These are phyloP conservation scores for Condylura cristata DNA, from an alignment of 2,113 vertebrate genomes.

Conservation along the genomic window DNA sequence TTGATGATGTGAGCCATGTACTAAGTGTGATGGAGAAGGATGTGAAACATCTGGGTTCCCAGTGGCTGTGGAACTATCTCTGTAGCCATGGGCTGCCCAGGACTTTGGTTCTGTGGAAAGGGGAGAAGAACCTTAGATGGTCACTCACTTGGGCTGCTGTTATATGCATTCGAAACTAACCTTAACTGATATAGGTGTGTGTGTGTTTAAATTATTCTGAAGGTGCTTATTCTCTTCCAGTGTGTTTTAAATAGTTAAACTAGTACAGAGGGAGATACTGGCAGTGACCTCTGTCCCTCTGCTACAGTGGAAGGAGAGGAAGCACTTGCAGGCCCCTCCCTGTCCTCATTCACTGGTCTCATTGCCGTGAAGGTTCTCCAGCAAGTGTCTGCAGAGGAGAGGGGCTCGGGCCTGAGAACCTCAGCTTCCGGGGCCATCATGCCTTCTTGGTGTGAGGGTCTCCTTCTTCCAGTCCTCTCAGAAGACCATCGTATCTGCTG, in stretches of 20 bases:
- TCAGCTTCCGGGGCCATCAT: neutral
- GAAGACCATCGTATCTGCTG: neutral
- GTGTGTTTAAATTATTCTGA: neutral
- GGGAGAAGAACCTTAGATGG: neutral
- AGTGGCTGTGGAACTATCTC: neutral
- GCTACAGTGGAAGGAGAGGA: neutral
- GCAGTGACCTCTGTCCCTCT: rapidly evolving
- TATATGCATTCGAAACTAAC: neutral
- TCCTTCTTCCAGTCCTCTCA: no score
- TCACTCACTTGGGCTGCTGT: neutral
- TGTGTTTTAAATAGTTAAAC: neutral
- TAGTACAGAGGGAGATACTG: neutral
- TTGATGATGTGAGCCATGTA: neutral
- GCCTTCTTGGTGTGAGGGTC: neutral
- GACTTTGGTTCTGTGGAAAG: neutral
- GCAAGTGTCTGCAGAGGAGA: neutral
- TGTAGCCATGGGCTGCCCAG: neutral
- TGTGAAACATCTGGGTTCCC: neutral
- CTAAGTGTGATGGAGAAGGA: neutral
- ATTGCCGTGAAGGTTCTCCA: neutral
- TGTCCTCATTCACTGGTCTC: neutral
- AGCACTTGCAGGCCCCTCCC: neutral
- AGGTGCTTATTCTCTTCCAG: neutral
- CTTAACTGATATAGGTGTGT: no score
- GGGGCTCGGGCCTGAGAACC: no score